Conservation (phyloP, 2,797 vertebrate species). For the Buphagus erythrorhynchus region DNA sequence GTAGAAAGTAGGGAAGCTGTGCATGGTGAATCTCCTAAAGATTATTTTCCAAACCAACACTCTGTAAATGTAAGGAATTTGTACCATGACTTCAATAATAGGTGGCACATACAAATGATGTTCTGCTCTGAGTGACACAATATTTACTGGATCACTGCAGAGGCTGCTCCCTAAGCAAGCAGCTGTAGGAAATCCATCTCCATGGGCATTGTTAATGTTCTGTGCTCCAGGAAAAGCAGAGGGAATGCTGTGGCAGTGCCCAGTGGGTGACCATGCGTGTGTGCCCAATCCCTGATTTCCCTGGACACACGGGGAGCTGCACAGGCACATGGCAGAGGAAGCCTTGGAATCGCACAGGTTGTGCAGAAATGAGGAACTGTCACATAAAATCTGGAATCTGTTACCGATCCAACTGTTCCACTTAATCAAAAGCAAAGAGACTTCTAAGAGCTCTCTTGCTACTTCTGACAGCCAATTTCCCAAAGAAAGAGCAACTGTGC, state of each 20-base stretch:
- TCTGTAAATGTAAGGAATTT: background rate
- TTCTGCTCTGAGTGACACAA: background rate
- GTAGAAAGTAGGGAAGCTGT: background rate
- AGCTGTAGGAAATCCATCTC: background rate
- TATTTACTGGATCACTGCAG: background rate
- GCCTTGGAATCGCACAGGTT: background rate
- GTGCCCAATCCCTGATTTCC: background rate
- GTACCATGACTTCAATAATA: background rate
- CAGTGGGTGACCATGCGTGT: background rate
- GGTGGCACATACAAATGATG: background rate
- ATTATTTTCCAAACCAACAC: background rate
- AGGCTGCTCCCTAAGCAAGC: background rate
- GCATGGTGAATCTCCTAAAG: background rate
- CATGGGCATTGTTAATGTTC: background rate
- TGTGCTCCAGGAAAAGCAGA: background rate
- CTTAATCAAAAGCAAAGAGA: conserved; percentile 71
- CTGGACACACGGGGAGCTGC: background rate
- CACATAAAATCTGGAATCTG: conserved; percentile 63
- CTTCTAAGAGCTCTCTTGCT: conserved; percentile 58
- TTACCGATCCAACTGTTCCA: conserved; percentile 64
- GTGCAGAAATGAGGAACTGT: conserved; percentile 17
- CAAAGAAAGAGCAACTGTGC: conserved; percentile 74
- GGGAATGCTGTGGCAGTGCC: background rate
- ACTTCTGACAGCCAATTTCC: conserved; percentile 71
- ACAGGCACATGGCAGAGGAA: background rate